Evolutionary conservation across 2,888 invertebrate genomes (phyloP).

Genomic region (Drosophila putrida): DNA sequence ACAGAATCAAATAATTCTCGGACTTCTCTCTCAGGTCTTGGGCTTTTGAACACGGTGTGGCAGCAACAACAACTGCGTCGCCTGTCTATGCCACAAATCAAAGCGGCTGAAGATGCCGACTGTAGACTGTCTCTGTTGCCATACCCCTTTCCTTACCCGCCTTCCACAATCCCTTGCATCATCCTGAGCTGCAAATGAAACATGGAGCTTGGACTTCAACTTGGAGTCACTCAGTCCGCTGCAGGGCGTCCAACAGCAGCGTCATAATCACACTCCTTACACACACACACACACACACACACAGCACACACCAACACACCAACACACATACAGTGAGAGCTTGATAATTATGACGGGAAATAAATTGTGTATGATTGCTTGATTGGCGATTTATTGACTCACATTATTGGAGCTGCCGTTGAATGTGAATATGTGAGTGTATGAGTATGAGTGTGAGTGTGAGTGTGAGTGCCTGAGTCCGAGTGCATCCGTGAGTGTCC

Average conservation of each 20-base stretch:
- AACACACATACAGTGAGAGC: conserved; percentile 29
- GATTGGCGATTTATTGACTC: conserved; percentile 84
- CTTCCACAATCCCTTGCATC: neutral
- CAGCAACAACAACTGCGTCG: conserved; percentile 33
- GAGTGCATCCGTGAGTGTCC: conserved; percentile 75
- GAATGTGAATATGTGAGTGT: conserved; percentile 30
- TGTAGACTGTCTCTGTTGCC: conserved; percentile 38
- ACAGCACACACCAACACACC: conserved; percentile 6
- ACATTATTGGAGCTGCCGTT: conserved; percentile 74
- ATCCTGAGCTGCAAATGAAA: conserved; percentile 46
- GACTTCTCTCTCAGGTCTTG: conserved; percentile 21
- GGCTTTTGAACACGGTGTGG: conserved; percentile 19
- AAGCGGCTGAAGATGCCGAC: conserved; percentile 53
- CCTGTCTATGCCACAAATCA: conserved; percentile 79
- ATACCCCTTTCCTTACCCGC: neutral
- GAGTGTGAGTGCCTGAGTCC: conserved; percentile 38
- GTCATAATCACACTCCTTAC: conserved; percentile 74
- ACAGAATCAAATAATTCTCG: conserved; percentile 63
- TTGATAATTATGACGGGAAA: conserved; percentile 84
- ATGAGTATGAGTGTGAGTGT: conserved; percentile 8
- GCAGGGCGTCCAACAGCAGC: conserved; percentile 78
- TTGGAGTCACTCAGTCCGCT: conserved; percentile 61
- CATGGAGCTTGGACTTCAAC: conserved; percentile 37
- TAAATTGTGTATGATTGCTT: conserved; percentile 84
- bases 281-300: conserved; percentile 31